Conservation (phyloP, 2,113 vertebrate genomes). For the Suricata suricatta region DNA sequence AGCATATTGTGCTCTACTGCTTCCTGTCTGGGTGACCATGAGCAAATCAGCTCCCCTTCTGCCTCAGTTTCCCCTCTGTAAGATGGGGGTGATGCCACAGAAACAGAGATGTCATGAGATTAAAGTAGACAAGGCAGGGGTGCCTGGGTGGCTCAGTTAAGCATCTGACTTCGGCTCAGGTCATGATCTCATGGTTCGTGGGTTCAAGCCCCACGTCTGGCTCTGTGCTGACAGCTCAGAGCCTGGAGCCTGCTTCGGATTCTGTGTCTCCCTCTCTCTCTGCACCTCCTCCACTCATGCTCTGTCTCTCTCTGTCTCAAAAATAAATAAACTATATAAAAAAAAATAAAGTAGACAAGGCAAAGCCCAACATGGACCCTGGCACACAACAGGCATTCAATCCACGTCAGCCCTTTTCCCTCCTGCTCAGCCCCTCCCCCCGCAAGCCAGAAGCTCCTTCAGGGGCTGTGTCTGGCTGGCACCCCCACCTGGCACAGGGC, state of each 20-base stretch:
- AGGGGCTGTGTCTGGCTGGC: too few relatives aligned
- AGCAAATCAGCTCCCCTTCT: not conserved
- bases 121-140: not conserved
- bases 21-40: not conserved
- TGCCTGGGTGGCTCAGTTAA: too few relatives aligned
- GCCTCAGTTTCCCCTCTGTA: not conserved
- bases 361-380: not conserved
- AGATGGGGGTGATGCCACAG: not conserved
- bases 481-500: not conserved
- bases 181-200: too few relatives aligned
- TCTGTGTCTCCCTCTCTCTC: too few relatives aligned
- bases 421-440: not conserved
- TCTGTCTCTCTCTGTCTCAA: too few relatives aligned
- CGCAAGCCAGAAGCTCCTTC: not conserved
- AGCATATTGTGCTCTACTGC: not conserved
- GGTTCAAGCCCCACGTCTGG: too few relatives aligned
- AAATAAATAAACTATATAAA: too few relatives aligned
- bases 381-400: not conserved
- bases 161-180: too few relatives aligned
- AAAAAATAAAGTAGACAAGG: not conserved
- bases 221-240: too few relatives aligned
- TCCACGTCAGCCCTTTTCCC: not conserved
- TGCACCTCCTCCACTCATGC: too few relatives aligned
- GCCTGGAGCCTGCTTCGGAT: too few relatives aligned
- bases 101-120: not conserved